A percentile compares a stretch with the other conserved stretches of the same genome.
phyloP scores from a whole-genome alignment of 2,797 vertebrate species.

The Scolopax rusticola region DNA sequence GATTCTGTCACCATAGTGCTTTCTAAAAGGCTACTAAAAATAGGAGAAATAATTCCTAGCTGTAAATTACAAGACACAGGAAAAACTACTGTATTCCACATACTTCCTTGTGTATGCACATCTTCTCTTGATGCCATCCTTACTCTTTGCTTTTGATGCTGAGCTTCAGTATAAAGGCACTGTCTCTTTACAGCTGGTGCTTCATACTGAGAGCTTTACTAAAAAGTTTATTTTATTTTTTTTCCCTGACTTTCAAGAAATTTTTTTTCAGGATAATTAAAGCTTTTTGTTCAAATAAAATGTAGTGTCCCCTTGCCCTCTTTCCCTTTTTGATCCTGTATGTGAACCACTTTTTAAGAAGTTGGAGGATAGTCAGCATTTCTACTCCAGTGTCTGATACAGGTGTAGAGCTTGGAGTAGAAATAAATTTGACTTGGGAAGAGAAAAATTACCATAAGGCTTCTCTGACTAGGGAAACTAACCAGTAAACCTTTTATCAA shows the following conservation, averaged over 20 bases:
- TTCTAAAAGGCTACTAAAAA: constrained; percentile 17
- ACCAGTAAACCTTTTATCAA: background rate
- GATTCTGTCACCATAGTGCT: background rate
- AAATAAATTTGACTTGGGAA: background rate
- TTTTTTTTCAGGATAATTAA: background rate
- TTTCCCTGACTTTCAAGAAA: background rate
- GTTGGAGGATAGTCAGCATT: background rate
- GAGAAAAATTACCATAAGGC: background rate
- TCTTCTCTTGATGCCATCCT: background rate
- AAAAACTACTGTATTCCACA: constrained; percentile 57
- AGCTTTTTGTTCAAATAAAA: background rate
- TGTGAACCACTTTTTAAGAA: background rate
- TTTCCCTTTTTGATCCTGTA: background rate
- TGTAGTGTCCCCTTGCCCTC: background rate
- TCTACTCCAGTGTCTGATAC: background rate
- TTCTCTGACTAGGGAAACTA: background rate
- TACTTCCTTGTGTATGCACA: background rate
- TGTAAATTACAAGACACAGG: constrained; percentile 23
- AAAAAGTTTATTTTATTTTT: background rate
- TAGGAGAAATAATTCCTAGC: background rate
- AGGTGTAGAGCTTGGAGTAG: background rate
- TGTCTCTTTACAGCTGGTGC: background rate
- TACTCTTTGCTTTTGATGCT: background rate
- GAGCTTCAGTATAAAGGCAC: background rate
- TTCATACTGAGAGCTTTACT: background rate